These are phyloP conservation scores for Lacerta agilis DNA, from an alignment of 2,797 vertebrate genomes.

Conservation along the genomic window DNA sequence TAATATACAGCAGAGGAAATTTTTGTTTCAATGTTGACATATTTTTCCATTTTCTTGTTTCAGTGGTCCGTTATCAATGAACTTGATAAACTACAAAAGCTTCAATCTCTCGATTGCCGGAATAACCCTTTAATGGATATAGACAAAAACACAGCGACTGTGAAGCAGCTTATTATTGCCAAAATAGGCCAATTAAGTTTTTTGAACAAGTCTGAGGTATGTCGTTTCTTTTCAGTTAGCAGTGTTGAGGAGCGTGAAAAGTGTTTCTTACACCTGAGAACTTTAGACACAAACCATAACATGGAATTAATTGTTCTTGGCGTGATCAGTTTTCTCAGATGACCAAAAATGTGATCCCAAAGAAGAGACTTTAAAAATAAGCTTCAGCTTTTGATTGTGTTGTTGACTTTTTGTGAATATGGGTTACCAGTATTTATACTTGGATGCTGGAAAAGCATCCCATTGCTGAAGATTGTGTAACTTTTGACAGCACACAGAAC, in stretches of 20 bases:
- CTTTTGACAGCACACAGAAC: not conserved
- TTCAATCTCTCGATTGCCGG: conserved; percentile 82
- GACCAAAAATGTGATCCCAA: not conserved
- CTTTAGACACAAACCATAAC: not conserved
- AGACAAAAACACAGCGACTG: conserved; percentile 78
- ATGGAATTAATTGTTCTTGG: not conserved
- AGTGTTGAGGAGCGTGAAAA: too few relatives aligned
- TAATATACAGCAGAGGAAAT: conserved; percentile 18
- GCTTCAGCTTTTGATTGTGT: not conserved
- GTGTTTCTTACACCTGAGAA: not conserved
- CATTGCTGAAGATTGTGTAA: not conserved
- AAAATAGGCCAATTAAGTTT: conserved; percentile 81
- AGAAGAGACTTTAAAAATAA: not conserved
- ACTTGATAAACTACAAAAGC: conserved; percentile 83
- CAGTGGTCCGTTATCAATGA: conserved; percentile 92
- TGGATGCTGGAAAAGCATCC: not conserved
- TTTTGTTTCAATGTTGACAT: not conserved
- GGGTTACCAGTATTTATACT: not conserved
- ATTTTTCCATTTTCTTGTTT: conserved; percentile 40
- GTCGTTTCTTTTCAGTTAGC: not conserved
- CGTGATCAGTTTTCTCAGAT: not conserved
- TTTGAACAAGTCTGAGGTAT: conserved; percentile 84
- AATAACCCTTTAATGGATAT: conserved; percentile 81
- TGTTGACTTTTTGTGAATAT: not conserved
- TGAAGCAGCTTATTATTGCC: conserved; percentile 87